Percentiles rank a stretch among this genome's conserved stretches.
phyloP scores from a whole-genome alignment of 2,113 vertebrate genomes.

The Ardeotis arabs region DNA sequence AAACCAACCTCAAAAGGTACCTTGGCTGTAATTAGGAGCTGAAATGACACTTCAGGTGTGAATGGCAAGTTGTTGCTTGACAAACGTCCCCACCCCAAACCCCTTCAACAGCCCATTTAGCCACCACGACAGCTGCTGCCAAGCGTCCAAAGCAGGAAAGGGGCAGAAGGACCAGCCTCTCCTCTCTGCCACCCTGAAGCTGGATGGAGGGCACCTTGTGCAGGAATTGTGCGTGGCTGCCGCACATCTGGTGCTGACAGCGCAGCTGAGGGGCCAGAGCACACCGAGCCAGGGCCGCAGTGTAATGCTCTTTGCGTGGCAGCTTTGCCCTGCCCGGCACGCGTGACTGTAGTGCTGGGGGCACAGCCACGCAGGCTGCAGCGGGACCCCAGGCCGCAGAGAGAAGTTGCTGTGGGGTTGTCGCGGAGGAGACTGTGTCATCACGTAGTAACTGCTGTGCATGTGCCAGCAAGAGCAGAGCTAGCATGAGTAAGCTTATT shows the following conservation, averaged over 20 bases:
- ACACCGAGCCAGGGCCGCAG: accelerated
- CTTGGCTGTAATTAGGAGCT: background rate
- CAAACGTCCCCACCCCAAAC: background rate
- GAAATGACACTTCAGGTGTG: background rate
- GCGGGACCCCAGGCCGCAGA: background rate
- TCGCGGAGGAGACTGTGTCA: slow-evolving; percentile 17
- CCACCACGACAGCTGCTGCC: background rate
- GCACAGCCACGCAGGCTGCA: background rate
- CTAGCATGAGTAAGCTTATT: slow-evolving; percentile 66
- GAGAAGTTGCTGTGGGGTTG: background rate
- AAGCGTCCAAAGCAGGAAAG: accelerated
- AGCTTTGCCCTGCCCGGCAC: background rate
- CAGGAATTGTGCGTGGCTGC: background rate
- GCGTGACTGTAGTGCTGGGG: accelerated
- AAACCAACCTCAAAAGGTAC: background rate
- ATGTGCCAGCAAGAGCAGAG: slow-evolving; percentile 59
- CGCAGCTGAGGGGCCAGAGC: background rate
- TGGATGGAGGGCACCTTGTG: background rate
- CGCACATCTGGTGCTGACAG: background rate
- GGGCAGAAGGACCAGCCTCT: background rate
- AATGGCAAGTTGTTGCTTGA: background rate
- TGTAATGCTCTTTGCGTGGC: background rate
- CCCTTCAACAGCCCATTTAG: background rate
- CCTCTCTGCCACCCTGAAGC: background rate
- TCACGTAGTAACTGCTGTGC: slow-evolving; percentile 48